Conservation (phyloP, 2,113 vertebrate genomes). For the Grantiella picta region DNA sequence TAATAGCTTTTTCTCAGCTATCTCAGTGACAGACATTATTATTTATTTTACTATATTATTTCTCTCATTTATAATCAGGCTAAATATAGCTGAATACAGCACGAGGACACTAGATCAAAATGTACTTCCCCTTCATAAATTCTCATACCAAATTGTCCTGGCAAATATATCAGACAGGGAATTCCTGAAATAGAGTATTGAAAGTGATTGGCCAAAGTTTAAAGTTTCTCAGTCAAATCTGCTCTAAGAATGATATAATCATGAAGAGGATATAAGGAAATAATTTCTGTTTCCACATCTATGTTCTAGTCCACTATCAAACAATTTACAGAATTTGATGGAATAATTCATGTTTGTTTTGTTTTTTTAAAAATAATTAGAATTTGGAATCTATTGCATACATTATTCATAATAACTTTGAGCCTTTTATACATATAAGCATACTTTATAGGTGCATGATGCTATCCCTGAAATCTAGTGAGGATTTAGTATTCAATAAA, state of each 20-base stretch:
- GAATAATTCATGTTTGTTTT: neutral
- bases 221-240: neutral
- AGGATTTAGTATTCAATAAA: neutral
- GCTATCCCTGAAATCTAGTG: neutral
- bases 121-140: neutral
- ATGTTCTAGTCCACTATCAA: neutral
- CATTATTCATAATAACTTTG: neutral
- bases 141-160: neutral
- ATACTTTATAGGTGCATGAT: neutral
- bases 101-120: neutral
- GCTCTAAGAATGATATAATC: neutral
- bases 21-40: neutral
- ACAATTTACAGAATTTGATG: neutral
- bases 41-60: neutral
- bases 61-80: neutral
- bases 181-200: neutral
- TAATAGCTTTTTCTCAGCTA: neutral
- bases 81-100: slow-evolving; percentile 7
- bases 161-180: neutral
- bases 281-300: neutral
- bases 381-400: neutral
- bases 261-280: neutral
- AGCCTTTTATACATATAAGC: neutral
- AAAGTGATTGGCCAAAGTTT: neutral
- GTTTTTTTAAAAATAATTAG: neutral